Evolutionary conservation across 2,113 vertebrate species (phyloP).

Genomic region (Addax nasomaculatus): DNA sequence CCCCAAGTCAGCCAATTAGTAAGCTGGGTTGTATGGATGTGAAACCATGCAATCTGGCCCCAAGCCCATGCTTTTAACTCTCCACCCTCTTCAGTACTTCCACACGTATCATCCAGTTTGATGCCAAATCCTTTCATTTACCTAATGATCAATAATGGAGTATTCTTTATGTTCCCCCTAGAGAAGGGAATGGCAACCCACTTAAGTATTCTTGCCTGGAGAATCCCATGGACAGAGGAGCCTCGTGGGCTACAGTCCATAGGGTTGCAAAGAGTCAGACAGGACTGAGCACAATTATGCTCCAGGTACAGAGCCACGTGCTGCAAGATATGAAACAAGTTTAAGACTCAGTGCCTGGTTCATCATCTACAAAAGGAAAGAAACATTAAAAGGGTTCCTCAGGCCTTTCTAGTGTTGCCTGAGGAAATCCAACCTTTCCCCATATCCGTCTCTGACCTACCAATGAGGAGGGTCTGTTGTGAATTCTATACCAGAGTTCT

Average conservation of each 20-base stretch:
- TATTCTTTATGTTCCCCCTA: background rate
- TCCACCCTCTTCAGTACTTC: background rate
- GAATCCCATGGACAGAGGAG: background rate
- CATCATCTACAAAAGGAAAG: background rate
- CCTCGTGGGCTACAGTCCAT: background rate
- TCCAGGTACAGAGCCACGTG: background rate
- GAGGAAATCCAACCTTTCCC: background rate
- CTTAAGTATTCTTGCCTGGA: background rate
- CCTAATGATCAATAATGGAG: background rate
- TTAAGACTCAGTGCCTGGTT: background rate
- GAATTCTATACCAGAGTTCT: background rate
- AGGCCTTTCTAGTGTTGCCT: background rate
- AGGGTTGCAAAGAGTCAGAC: background rate
- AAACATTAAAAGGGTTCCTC: background rate
- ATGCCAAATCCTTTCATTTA: background rate
- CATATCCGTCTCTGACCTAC: background rate
- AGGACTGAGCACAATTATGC: background rate
- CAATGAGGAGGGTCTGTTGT: background rate
- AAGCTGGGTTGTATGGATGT: background rate
- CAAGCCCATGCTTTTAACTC: background rate
- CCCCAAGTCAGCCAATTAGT: background rate
- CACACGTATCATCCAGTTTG: background rate
- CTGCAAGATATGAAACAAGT: background rate
- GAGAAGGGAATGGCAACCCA: background rate
- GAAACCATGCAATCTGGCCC: background rate